Percentiles rank a stretch among this genome's conserved stretches.
These are phyloP conservation scores for Netelia fuscicornis DNA, from an alignment of 2,888 invertebrate species.

Conservation along the genomic window DNA sequence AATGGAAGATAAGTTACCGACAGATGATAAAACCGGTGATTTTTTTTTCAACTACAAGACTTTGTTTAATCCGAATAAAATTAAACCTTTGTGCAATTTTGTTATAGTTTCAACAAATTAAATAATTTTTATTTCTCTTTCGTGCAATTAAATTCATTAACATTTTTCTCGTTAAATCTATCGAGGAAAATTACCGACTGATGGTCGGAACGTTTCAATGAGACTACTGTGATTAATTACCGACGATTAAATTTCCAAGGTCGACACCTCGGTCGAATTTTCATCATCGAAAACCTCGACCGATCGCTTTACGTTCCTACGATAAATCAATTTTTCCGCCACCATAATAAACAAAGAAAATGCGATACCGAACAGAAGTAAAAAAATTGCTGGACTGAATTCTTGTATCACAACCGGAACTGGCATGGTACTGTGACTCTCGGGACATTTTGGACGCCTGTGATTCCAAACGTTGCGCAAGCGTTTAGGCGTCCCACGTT, in stretches of 20 bases:
- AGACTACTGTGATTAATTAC: background rate
- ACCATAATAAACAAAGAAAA: conserved; percentile 67
- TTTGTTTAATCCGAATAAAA: background rate
- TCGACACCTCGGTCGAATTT: background rate
- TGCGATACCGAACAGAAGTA: conserved; percentile 68
- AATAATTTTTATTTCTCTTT: background rate
- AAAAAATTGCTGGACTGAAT: conserved; percentile 74
- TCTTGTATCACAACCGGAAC: conserved; percentile 73
- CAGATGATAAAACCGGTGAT: background rate
- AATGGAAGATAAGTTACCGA: background rate
- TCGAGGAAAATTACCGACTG: too few relatives aligned
- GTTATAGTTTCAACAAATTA: background rate
- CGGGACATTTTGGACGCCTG: conserved; percentile 73
- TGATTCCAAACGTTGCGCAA: conserved; percentile 72
- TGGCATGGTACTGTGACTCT: conserved; percentile 73
- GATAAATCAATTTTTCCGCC: conserved; percentile 58
- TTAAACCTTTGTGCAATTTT: background rate
- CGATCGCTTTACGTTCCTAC: background rate
- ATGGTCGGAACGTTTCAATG: too few relatives aligned
- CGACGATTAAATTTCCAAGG: background rate
- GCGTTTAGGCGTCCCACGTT: conserved; percentile 69
- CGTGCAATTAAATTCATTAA: background rate
- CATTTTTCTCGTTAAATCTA: background rate
- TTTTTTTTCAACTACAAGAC: too few relatives aligned
- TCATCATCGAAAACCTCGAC: background rate